phyloP scores from a whole-genome alignment of 2,888 invertebrate species.

The Ormyrus thymus region DNA sequence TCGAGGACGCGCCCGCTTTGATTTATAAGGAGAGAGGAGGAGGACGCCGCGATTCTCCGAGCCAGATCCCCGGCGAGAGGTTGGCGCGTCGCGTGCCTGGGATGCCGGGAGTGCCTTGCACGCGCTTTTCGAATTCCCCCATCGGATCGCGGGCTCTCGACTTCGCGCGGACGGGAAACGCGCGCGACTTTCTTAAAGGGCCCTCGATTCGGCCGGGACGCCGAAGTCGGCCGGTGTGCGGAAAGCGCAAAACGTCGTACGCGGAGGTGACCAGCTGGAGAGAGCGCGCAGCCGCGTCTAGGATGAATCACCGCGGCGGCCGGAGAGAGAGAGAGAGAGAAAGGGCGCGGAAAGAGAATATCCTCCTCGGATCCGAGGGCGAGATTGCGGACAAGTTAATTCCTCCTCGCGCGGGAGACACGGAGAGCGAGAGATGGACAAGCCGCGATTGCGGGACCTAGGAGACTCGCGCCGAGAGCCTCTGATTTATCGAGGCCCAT shows the following conservation, averaged over 20 bases:
- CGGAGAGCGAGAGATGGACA: slow-evolving; percentile 38
- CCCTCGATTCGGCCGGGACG: too few species aligned
- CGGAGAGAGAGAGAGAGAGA: slow-evolving; percentile 45
- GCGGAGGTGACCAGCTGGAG: too few species aligned
- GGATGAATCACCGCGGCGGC: not conserved
- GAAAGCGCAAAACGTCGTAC: too few species aligned
- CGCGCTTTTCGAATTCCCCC: too few species aligned
- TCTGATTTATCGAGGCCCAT: slow-evolving; percentile 35
- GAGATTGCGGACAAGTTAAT: slow-evolving; percentile 69
- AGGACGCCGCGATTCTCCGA: slow-evolving; percentile 4
- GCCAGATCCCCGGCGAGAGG: not conserved
- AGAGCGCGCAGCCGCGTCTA: too few species aligned
- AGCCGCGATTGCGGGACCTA: slow-evolving; percentile 35
- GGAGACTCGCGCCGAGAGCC: not conserved
- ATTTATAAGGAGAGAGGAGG: slow-evolving; percentile 39
- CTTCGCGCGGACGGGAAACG: too few species aligned
- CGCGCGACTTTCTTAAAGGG: too few species aligned
- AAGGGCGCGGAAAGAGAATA: slow-evolving; percentile 56
- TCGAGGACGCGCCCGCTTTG: not conserved
- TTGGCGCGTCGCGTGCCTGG: too few species aligned
- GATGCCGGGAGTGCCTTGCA: too few species aligned
- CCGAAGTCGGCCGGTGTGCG: too few species aligned
- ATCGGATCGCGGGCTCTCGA: too few species aligned
- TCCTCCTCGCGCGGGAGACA: slow-evolving; percentile 35
- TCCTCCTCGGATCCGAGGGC: slow-evolving; percentile 59